Base-by-base conservation (phyloP, 2,797 vertebrate genomes). In the Lacerta agilis region DNA sequence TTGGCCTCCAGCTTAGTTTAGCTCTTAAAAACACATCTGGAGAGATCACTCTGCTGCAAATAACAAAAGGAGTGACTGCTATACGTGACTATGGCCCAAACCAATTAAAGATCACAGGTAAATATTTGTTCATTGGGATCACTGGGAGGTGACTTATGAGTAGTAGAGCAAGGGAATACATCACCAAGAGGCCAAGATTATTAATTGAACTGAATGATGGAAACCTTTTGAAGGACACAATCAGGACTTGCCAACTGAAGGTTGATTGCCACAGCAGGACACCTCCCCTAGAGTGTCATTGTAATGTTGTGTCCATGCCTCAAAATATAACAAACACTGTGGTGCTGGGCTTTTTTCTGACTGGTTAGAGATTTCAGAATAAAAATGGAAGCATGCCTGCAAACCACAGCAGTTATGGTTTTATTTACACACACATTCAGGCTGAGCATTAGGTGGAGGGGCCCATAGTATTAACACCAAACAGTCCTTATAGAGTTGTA, bases 341-440 rank as follows among this genome's bases (percentile, higher is more conserved):
- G 78, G 2, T 67, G 13, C 61, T 3, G 5, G 11, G 87, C 82
- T 72, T 92, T 81, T 88, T 84, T 67, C 69, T 72, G 9, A 78
- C 2, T 73, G 72, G 83, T 83, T 45, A 49, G 20, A 85, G 82
- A 82, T 0, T 66, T 18, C 33, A 80, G 23, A 27, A 81, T 66
- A 20, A 38, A 64, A 81, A 61, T 27, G 25, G 61, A 78, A 17
- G 5, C 20, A 77, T 45, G 41, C 25, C 20, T 15, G 5, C 45
- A 27, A 45, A 49, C 5, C 11, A 64, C 61, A 64, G 61, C 61
- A 64, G 61, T 64, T 64, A 64, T 64, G 61, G 61, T 23, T 64
- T 64, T 64, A 64, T 64, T 64, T 64, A 64, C 61, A 64, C 61
- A 64, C 20, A 23, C 20, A 64, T 64, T 2, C 61, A 23, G 20